Evolutionary conservation across 2,113 vertebrate genomes (phyloP).

Genomic region (Dicentrarchus labrax): DNA sequence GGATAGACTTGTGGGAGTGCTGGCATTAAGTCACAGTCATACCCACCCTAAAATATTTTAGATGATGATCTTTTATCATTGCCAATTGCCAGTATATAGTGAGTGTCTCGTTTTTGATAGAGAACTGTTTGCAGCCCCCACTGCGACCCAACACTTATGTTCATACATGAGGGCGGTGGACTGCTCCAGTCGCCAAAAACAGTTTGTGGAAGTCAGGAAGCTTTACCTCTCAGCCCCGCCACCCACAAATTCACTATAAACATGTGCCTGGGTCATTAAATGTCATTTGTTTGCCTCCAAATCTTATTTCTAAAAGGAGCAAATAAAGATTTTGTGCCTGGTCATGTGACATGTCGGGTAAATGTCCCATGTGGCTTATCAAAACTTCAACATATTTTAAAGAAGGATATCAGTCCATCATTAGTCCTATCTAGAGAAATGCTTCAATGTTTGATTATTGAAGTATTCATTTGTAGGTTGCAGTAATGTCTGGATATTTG

Average conservation of each 20-base stretch:
- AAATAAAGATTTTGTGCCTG: background rate
- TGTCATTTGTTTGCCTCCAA: background rate
- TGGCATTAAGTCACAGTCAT: constrained; percentile 34
- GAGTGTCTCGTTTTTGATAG: constrained; percentile 28
- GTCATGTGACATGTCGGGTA: background rate
- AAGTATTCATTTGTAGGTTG: background rate
- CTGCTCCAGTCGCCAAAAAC: constrained; percentile 47
- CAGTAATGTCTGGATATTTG: background rate
- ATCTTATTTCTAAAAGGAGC: background rate
- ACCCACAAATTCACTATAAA: constrained; percentile 71
- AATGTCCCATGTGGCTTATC: background rate
- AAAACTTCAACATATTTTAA: background rate
- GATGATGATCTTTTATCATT: background rate
- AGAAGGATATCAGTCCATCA: background rate
- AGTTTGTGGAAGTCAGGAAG: constrained; percentile 50
- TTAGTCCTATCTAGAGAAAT: background rate
- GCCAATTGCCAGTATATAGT: constrained; percentile 13
- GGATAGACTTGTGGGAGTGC: constrained; percentile 8
- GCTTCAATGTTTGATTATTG: background rate
- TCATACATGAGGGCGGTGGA: constrained; percentile 62
- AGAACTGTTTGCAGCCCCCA: constrained; percentile 23
- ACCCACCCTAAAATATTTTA: constrained; percentile 32
- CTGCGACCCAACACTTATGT: constrained; percentile 57
- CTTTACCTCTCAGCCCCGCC: constrained; percentile 58
- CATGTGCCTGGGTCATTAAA: background rate